phyloP scores from a whole-genome alignment of 2,888 invertebrate species.

The Hirtodrosophila confusa region DNA sequence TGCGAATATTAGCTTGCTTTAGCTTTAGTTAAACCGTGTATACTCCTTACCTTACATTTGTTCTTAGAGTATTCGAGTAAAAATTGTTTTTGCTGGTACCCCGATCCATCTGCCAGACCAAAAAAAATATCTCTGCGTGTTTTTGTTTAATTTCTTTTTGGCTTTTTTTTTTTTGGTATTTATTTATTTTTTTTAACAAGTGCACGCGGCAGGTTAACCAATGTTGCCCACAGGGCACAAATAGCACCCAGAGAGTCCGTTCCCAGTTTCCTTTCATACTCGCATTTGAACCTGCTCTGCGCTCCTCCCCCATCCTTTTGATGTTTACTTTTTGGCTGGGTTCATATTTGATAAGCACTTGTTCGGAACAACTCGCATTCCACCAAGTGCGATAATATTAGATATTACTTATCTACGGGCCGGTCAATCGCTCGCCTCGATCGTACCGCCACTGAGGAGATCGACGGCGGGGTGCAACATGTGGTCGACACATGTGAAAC shows the following conservation, averaged over 20 bases:
- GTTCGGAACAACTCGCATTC: conserved; percentile 37
- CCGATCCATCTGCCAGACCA: conserved; percentile 22
- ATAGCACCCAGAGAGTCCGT: conserved; percentile 20
- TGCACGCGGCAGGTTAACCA: conserved; percentile 44
- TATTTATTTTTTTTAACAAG: conserved; percentile 42
- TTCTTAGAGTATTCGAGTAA: too few relatives aligned
- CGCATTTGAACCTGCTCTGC: conserved; percentile 7
- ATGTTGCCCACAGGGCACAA: conserved; percentile 21
- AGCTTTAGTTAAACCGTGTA: too few relatives aligned
- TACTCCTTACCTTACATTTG: too few relatives aligned
- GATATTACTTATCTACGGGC: conserved; percentile 15
- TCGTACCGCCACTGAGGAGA: too few relatives aligned
- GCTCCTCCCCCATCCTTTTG: conserved; percentile 5
- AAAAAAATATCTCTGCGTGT: conserved; percentile 13
- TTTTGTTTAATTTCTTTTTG: conserved; percentile 11
- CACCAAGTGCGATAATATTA: conserved; percentile 54
- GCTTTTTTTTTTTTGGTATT: conserved; percentile 10
- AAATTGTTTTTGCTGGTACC: conserved; percentile 14
- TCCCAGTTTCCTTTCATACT: neutral
- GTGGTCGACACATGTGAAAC: too few relatives aligned
- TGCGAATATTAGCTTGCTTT: too few relatives aligned
- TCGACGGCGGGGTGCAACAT: too few relatives aligned
- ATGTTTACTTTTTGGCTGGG: conserved; percentile 27
- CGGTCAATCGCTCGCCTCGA: neutral
- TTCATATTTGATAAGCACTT: conserved; percentile 59